phyloP scores from a whole-genome alignment of 1,140 invertebrate species.

The Ooceraea biroi region DNA sequence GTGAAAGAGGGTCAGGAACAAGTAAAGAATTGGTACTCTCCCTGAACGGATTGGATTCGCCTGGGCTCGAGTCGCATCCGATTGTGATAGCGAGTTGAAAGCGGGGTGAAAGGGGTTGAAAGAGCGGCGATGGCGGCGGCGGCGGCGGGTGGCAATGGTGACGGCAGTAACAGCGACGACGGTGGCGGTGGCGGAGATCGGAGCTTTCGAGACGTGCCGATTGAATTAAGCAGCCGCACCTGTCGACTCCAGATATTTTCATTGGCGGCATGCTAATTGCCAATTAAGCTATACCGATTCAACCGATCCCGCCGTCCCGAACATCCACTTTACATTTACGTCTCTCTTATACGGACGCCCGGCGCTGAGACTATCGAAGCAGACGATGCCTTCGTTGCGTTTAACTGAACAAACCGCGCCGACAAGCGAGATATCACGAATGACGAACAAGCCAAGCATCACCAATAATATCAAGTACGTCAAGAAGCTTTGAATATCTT shows the following conservation, averaged over 20 bases:
- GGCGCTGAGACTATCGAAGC: constrained; percentile 17
- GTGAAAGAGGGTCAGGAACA: background rate
- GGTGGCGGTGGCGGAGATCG: constrained; percentile 32
- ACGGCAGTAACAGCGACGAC: background rate
- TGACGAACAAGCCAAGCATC: background rate
- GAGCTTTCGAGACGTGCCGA: constrained; percentile 67
- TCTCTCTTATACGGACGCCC: constrained; percentile 4
- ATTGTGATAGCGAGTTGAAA: constrained; percentile 61
- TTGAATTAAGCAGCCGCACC: constrained; percentile 74
- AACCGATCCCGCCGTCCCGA: constrained; percentile 18
- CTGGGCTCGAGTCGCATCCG: constrained; percentile 55
- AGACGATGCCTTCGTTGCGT: constrained; percentile 18
- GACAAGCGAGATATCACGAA: background rate
- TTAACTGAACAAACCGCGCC: constrained; percentile 25
- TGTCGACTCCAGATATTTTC: constrained; percentile 78
- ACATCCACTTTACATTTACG: constrained; percentile 45
- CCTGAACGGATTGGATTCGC: constrained; percentile 62
- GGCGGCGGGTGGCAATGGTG: background rate
- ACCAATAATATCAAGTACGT: background rate
- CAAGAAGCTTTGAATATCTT: background rate
- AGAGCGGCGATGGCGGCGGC: constrained; percentile 4
- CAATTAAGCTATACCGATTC: constrained; percentile 71
- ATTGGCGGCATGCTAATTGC: constrained; percentile 77
- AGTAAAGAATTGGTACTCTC: constrained; percentile 57
- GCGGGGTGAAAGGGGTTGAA: constrained; percentile 54